Base-by-base conservation (phyloP, 1,140 invertebrate genomes). In the Dufourea novaeangliae region DNA sequence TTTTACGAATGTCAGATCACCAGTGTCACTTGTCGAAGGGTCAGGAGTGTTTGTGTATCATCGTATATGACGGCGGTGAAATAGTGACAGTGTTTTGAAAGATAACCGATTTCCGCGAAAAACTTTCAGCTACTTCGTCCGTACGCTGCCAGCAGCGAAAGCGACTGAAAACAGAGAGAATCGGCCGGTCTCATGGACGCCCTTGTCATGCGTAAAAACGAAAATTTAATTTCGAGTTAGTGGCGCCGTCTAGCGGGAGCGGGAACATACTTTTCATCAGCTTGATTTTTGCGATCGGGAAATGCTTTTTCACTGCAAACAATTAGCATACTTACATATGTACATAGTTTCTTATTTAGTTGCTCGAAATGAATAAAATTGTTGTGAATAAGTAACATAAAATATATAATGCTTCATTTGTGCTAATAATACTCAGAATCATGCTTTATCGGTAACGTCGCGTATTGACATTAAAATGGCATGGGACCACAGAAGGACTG, bases 101-200 rank as follows among this genome's bases (percentile, higher is more conserved):
- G 32, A 46, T 34, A 79, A 61, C 61, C 27, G 39, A 76, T 69
- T 70, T 76, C 10, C 54, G 27, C 52, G 44, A 62, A 67, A 72
- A 75, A 74, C 25, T 41, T 37, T 39, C 7, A 62, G 69, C 77
- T 80, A 63, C 70, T 72, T 66, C 80, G 78, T 87, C 83, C 86
- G 81, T 85, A 86, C 86, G 85, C 86, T 85, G 86, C 86, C 86
- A 87, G 86, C 86, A 87, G 86, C 86, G 86, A 86, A 80, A 78
- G 83, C 70, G 79, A 87, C 86, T 86, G 85, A 83, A 78, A 73
- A 84, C 81, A 71, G 80, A 71, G 80, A 59, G 84, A 75, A 81
- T 80, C 78, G 80, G 50, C 41, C 62, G 75, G 57, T 74, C 52
- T 37, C 44, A 72, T 27, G 61, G 59, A 76, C 78, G 63, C 66